Conservation (phyloP, 2,113 vertebrate genomes). For the Macquaria australasica region DNA sequence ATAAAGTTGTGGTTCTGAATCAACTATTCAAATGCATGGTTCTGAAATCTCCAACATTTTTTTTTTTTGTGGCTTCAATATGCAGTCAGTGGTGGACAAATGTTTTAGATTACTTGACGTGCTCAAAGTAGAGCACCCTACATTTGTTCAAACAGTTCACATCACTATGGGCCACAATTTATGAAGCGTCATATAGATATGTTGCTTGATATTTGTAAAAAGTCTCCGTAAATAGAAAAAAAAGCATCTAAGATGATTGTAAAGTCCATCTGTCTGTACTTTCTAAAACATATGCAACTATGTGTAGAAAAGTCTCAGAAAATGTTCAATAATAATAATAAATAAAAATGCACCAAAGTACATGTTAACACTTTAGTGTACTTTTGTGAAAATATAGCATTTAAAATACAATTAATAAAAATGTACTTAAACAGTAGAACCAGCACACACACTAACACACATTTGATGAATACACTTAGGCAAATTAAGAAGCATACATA, state of each 20-base stretch:
- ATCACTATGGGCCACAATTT: background rate
- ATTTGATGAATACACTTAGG: background rate
- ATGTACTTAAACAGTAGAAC: background rate
- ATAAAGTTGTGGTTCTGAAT: slow-evolving; percentile 30
- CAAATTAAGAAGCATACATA: background rate
- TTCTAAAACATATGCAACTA: too few species aligned
- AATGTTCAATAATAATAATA: background rate
- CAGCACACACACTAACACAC: background rate
- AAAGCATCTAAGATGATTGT: background rate
- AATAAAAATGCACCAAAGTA: background rate
- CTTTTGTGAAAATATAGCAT: background rate
- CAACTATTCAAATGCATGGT: slow-evolving; percentile 3
- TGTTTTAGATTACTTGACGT: slow-evolving; percentile 1
- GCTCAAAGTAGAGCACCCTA: background rate
- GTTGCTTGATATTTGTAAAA: background rate
- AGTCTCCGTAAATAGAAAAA: background rate
- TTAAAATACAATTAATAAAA: background rate
- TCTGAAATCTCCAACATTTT: background rate
- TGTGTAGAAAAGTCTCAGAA: too few species aligned
- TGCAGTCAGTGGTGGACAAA: background rate
- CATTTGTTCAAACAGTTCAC: background rate
- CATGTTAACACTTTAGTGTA: background rate
- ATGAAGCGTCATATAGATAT: too few species aligned
- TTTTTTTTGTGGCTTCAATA: background rate
- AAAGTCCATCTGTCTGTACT: background rate